Conservation (phyloP, 2,797 vertebrate species). For the Falco concolor region DNA sequence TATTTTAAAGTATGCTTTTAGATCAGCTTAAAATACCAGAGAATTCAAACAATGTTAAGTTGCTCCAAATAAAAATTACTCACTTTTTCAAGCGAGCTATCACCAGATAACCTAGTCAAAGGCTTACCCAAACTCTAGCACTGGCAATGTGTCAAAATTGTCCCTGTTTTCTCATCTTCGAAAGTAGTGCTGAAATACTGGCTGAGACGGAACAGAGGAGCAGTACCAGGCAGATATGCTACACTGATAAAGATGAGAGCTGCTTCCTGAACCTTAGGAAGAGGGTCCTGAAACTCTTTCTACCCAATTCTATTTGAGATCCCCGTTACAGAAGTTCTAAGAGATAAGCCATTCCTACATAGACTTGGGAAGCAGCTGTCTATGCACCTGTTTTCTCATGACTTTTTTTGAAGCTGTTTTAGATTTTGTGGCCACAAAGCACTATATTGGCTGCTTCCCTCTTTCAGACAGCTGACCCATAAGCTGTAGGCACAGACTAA, state of each 20-base stretch:
- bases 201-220: background rate
- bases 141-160: background rate
- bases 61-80: background rate
- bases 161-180: background rate
- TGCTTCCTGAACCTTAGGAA: background rate
- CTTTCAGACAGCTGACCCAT: background rate
- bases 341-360: background rate
- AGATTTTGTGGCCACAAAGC: background rate
- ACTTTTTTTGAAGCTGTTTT: background rate
- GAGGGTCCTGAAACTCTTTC: background rate
- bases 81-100: background rate
- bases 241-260: background rate
- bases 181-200: background rate
- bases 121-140: background rate
- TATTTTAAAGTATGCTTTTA: background rate
- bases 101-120: background rate
- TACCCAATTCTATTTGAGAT: background rate
- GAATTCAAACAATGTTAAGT: background rate
- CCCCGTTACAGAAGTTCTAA: background rate
- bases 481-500: background rate
- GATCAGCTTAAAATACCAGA: background rate
- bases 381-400: background rate
- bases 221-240: background rate
- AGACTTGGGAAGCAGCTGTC: background rate
- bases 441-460: background rate